phyloP scores from a whole-genome alignment of 1,140 invertebrate species.

The Habropoda laboriosa region DNA sequence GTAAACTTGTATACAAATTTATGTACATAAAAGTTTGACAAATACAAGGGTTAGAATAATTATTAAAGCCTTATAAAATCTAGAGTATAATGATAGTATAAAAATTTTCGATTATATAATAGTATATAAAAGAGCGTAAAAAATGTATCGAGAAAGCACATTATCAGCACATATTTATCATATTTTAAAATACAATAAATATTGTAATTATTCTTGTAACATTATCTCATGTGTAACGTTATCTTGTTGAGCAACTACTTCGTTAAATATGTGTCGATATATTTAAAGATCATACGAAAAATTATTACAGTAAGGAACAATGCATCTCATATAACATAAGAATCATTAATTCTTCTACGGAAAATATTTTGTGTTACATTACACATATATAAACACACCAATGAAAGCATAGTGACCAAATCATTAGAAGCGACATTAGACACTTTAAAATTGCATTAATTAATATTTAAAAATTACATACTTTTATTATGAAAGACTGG shows the following conservation, averaged over 20 bases:
- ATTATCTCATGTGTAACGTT: constrained; percentile 24
- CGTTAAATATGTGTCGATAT: constrained; percentile 27
- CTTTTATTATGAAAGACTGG: constrained; percentile 60
- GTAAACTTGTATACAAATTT: constrained; percentile 55
- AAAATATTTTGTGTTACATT: neutral
- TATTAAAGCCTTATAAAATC: constrained; percentile 37
- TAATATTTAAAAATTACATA: constrained; percentile 50
- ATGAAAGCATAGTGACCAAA: constrained; percentile 42
- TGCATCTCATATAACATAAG: neutral
- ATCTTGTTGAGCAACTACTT: constrained; percentile 60
- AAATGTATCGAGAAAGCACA: constrained; percentile 33
- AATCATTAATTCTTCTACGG: neutral
- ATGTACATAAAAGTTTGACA: constrained; percentile 48
- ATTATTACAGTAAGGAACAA: constrained; percentile 31
- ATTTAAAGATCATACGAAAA: constrained; percentile 25
- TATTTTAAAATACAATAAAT: constrained; percentile 57
- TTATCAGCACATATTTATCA: constrained; percentile 58
- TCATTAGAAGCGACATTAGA: constrained; percentile 20
- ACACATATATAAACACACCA: constrained; percentile 10
- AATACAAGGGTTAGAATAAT: constrained; percentile 47
- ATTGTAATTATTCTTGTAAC: constrained; percentile 53
- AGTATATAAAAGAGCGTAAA: constrained; percentile 33
- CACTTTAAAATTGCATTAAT: constrained; percentile 40
- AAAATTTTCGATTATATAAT: constrained; percentile 47
- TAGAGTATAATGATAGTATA: constrained; percentile 47